These are phyloP conservation scores for Neostethus bicornis DNA, from an alignment of 2,797 vertebrate genomes.

Conservation along the genomic window DNA sequence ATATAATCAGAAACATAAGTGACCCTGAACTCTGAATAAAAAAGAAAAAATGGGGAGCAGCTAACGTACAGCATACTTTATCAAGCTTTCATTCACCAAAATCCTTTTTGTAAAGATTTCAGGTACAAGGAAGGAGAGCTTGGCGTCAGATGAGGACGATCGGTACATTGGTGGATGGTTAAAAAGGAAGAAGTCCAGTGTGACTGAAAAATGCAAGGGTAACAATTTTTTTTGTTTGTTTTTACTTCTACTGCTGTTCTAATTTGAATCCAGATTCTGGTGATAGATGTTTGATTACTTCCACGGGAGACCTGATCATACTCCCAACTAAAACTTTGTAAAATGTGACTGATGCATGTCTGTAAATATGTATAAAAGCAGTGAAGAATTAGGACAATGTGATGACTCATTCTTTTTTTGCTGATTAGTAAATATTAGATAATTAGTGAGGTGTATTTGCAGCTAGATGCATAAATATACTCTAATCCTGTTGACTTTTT, in stretches of 20 bases:
- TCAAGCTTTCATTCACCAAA: not conserved
- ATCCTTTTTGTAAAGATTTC: constrained; percentile 47
- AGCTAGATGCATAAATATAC: constrained; percentile 6
- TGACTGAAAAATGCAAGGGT: constrained; percentile 47
- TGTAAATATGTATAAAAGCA: too few relatives aligned
- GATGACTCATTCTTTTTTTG: constrained; percentile 8
- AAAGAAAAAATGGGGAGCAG: too few relatives aligned
- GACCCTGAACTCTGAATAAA: too few relatives aligned
- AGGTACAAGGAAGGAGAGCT: constrained; percentile 37
- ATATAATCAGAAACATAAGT: too few relatives aligned
- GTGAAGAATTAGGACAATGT: constrained; percentile 2
- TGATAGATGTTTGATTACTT: too few relatives aligned
- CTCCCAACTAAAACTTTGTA: too few relatives aligned
- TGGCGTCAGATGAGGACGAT: constrained; percentile 31
- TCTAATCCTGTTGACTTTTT: constrained; percentile 49
- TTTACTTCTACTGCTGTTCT: not conserved
- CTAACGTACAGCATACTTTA: not conserved
- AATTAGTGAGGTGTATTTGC: constrained; percentile 17
- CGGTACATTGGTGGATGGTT: constrained; percentile 28
- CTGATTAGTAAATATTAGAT: constrained; percentile 15
- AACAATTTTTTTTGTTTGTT: too few relatives aligned
- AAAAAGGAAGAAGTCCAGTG: constrained; percentile 43
- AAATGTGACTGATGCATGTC: too few relatives aligned
- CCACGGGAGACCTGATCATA: too few relatives aligned
- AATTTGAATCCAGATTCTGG: too few relatives aligned